phyloP scores from a whole-genome alignment of 2,888 invertebrate species.

The Aphidoletes aphidimyza region DNA sequence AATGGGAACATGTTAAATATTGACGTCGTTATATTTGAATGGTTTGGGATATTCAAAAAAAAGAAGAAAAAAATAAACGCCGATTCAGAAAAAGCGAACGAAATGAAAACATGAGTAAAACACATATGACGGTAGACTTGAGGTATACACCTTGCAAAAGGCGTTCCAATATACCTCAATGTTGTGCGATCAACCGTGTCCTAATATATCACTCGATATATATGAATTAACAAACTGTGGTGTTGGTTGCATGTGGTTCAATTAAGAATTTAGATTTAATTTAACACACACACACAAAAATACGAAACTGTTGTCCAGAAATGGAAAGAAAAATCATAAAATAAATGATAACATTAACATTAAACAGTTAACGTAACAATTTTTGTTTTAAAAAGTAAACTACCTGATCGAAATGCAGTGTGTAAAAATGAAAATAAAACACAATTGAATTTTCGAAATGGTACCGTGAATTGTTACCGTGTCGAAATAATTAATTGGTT shows the following conservation, averaged over 20 bases:
- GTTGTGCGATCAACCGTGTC: conserved; percentile 58
- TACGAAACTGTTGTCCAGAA: no score
- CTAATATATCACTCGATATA: conserved; percentile 57
- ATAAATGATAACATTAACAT: no score
- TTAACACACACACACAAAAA: no score
- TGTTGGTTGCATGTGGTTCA: conserved; percentile 47
- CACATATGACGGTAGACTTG: conserved; percentile 11
- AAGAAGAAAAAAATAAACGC: neutral
- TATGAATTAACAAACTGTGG: conserved; percentile 46
- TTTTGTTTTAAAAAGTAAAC: no score
- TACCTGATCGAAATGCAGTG: no score
- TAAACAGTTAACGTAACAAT: no score
- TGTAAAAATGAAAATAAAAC: no score
- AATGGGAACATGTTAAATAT: neutral
- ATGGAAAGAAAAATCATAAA: no score
- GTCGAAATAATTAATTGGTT: neutral
- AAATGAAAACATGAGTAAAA: neutral
- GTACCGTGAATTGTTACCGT: no score
- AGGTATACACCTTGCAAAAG: conserved; percentile 56
- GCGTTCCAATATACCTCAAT: conserved; percentile 57
- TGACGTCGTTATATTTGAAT: neutral
- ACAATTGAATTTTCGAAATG: no score
- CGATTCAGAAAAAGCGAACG: neutral
- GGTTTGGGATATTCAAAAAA: neutral
- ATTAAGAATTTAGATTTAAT: no score